Base-by-base conservation (phyloP, 30 jellyfish, hydroid and myxozoan genomes). In the Aurelia sp. region DNA sequence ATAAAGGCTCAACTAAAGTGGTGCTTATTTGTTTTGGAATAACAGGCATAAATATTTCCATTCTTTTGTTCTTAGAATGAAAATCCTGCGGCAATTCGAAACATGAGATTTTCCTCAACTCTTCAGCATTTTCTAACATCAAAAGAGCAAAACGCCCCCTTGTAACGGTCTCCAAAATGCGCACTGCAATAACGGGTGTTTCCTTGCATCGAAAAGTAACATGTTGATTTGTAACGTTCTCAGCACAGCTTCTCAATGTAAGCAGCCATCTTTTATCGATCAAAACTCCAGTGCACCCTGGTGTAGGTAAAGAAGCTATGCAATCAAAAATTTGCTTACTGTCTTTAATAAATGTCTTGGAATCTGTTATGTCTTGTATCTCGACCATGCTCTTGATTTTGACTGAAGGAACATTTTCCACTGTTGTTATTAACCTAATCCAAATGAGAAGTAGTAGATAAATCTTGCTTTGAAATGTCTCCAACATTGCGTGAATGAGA, bases 1-100 rank as follows among this genome's bases (percentile, higher is more conserved):
- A 72, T 61, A 84, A 64, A 35, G 81, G 67, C 70, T 68, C 85
- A n/a, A 55, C 47, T 27, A 72, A 15, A 15, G 76, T 40, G 17
- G 62, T 70, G 8, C 44, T 51, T 59, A 88, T 70, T 84, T 84
- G 93, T 71, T 60, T 62, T 58, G 88, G 87, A 24, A 84, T 63
- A 22, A 84, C 12, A 19, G 93, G 78, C 27, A 84, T 77, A 30
- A 73, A 31, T 58, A 66, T 41, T 18, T 72, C 71, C 70, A 17
- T 50, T 47, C 76, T 47, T 50, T 22, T 22, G 20, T 27, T 63
- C 55, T 57, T 22, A 9, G 52, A 30, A 21, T 35, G 88, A 33
- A 31, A 84, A n/a, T 65, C 61, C 44, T 72, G 74, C 68, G 82
- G 67, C 93, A 73, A 67, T 18, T 67, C 76, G 65, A 84, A 84